phyloP scores from a whole-genome alignment of 2,113 vertebrate genomes.

The Naja naja region DNA sequence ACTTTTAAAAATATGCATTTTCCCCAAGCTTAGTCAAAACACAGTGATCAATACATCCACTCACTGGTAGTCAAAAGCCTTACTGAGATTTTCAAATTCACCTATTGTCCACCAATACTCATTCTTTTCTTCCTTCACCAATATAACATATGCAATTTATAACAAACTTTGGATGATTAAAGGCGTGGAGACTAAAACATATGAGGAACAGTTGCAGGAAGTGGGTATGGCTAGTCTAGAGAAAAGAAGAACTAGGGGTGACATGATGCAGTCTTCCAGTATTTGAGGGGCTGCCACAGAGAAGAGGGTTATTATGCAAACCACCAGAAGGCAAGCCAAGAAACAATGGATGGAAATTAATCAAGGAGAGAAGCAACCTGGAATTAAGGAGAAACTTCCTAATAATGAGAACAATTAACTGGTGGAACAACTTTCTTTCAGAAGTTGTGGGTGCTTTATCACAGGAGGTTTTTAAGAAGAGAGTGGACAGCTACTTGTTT shows the following conservation, averaged over 20 bases:
- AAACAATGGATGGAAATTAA: not conserved
- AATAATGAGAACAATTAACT: not conserved
- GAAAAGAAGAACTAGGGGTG: not conserved
- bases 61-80: not conserved
- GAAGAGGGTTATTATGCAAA: not conserved
- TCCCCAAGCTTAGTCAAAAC: not conserved
- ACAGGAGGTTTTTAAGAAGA: not conserved
- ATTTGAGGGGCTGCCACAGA: not conserved
- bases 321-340: not conserved
- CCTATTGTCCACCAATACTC: not conserved
- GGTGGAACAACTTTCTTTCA: not conserved
- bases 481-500: not conserved
- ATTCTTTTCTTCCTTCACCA: not conserved
- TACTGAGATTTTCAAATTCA: not conserved
- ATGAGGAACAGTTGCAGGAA: not conserved
- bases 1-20: not conserved
- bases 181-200: not conserved
- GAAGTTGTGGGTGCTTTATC: not conserved
- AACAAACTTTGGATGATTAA: not conserved
- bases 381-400: not conserved
- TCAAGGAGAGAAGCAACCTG: not conserved
- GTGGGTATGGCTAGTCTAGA: not conserved
- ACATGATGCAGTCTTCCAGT: not conserved
- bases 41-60: not conserved
- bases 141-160: not conserved